These are phyloP conservation scores for Dendrolimus kikuchii DNA, from an alignment of 1,140 invertebrate genomes.

Conservation along the genomic window DNA sequence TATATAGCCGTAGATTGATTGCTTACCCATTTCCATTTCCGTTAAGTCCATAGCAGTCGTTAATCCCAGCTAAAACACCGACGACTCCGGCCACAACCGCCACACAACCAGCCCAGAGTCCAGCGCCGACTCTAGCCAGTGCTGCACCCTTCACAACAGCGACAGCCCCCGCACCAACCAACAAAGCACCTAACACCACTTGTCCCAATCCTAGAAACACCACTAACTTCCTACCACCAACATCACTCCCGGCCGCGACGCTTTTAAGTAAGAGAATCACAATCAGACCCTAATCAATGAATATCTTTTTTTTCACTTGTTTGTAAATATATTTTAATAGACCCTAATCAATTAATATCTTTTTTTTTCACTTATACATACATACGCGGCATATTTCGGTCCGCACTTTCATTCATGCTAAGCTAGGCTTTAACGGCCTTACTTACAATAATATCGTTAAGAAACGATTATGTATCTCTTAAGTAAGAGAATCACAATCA, in stretches of 20 bases:
- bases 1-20: background rate
- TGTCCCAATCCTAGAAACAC: conserved; percentile 72
- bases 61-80: conserved; percentile 73
- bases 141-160: conserved; percentile 73
- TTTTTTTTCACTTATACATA: too few relatives aligned
- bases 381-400: too few relatives aligned
- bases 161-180: conserved; percentile 73
- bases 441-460: too few relatives aligned
- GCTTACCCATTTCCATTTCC: conserved; percentile 52
- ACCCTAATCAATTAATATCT: too few relatives aligned
- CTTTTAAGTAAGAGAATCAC: too few relatives aligned
- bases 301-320: too few relatives aligned
- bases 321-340: too few relatives aligned
- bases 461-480: too few relatives aligned
- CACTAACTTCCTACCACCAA: conserved; percentile 42
- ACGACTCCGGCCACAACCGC: conserved; percentile 73
- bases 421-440: too few relatives aligned
- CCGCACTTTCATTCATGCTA: too few relatives aligned
- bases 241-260: conserved; percentile 51
- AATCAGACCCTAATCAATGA: too few relatives aligned
- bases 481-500: too few relatives aligned
- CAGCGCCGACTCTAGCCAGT: conserved; percentile 73
- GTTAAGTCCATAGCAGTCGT: conserved; percentile 72
- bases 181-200: conserved; percentile 71
- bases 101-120: conserved; percentile 75